These are phyloP conservation scores for Sericinus montela DNA, from an alignment of 2,888 invertebrate genomes.

Conservation along the genomic window DNA sequence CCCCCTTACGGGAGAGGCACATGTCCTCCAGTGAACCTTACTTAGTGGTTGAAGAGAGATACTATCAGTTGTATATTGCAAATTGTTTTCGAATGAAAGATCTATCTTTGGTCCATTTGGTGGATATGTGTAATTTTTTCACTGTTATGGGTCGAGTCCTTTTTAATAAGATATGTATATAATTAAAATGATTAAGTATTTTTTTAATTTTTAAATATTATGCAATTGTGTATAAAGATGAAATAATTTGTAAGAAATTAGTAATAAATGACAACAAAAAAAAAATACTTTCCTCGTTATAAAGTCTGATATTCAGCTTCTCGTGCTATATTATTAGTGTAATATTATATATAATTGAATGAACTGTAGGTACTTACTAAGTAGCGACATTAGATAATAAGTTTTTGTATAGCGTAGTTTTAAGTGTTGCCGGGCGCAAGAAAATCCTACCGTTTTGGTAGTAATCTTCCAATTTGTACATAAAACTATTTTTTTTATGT, in stretches of 20 bases:
- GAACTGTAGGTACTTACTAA: conserved; percentile 14
- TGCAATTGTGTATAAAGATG: background rate
- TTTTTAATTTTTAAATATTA: background rate
- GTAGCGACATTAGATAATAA: background rate
- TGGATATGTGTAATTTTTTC: too few relatives aligned
- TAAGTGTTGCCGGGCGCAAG: conserved; percentile 7
- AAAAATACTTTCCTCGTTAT: background rate
- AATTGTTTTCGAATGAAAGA: too few relatives aligned
- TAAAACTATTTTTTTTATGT: background rate
- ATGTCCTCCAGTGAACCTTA: too few relatives aligned
- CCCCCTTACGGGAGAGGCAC: too few relatives aligned
- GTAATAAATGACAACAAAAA: conserved; percentile 8
- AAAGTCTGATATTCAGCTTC: conserved; percentile 20
- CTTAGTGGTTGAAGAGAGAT: too few relatives aligned
- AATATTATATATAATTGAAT: conserved; percentile 3
- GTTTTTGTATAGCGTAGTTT: conserved; percentile 1
- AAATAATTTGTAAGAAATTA: background rate
- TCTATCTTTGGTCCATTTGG: too few relatives aligned
- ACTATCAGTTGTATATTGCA: too few relatives aligned
- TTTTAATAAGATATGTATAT: too few relatives aligned
- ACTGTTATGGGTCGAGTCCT: too few relatives aligned
- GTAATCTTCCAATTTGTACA: conserved; percentile 5
- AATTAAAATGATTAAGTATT: too few relatives aligned
- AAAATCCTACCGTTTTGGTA: background rate
- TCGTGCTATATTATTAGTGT: background rate